These are phyloP conservation scores for Leptatherina wallacei DNA, from an alignment of 2,797 vertebrate genomes.

Conservation along the genomic window DNA sequence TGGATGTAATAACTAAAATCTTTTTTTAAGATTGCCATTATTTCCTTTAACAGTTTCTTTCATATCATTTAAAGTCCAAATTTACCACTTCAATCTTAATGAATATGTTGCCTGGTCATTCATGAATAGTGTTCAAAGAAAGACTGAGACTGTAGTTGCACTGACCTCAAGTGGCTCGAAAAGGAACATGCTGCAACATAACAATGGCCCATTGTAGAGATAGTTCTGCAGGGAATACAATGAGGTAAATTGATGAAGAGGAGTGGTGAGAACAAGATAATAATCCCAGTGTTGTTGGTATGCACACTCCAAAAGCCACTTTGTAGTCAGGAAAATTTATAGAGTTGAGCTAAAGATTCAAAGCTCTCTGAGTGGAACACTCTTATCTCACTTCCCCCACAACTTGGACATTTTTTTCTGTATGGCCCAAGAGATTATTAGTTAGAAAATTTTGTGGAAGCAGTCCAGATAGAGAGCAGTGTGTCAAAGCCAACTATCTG, in stretches of 20 bases:
- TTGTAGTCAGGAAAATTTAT: slow-evolving; percentile 47
- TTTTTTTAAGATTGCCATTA: too few species aligned
- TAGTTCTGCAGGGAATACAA: slow-evolving; percentile 47
- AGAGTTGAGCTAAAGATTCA: slow-evolving; percentile 22
- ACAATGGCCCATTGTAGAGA: slow-evolving; percentile 65
- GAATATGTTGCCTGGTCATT: slow-evolving; percentile 23
- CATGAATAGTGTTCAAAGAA: slow-evolving; percentile 10
- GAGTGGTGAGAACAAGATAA: slow-evolving; percentile 60
- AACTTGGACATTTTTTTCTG: background rate
- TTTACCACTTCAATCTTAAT: slow-evolving; percentile 25
- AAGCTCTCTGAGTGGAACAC: background rate
- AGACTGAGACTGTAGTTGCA: slow-evolving; percentile 30
- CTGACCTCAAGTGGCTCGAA: slow-evolving; percentile 71
- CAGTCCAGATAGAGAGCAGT: background rate
- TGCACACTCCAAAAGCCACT: slow-evolving; percentile 47
- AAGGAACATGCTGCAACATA: slow-evolving; percentile 24
- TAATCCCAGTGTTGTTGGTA: slow-evolving; percentile 59
- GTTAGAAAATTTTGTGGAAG: background rate
- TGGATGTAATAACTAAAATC: too few species aligned
- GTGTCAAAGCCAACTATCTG: slow-evolving; percentile 6
- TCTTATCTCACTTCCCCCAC: background rate
- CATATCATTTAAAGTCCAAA: slow-evolving; percentile 5
- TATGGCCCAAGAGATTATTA: background rate
- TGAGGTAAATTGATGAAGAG: slow-evolving; percentile 68
- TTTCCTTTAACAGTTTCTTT: background rate